Percentiles rank a stretch among this genome's conserved stretches.
Evolutionary conservation across 1,140 invertebrate genomes (phyloP).

Genomic region (Sipha flava): DNA sequence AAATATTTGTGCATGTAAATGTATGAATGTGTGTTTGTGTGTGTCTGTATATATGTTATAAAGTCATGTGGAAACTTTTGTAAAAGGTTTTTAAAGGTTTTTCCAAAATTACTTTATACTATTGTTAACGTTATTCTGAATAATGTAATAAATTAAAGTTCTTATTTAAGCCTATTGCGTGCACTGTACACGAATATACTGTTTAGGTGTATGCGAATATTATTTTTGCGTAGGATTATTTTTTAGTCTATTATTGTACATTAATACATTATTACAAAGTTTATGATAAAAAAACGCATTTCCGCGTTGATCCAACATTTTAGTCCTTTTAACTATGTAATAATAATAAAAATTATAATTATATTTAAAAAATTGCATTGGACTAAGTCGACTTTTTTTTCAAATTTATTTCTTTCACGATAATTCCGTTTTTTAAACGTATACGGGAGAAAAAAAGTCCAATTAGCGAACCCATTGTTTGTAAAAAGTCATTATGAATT

Average conservation of each 20-base stretch:
- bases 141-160: not conserved
- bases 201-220: not conserved
- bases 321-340: not conserved
- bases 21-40: too few species aligned
- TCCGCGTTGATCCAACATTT: not conserved
- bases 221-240: not conserved
- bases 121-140: not conserved
- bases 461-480: not conserved
- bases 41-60: too few species aligned
- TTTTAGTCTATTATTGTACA: not conserved
- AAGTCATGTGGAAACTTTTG: not conserved
- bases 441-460: not conserved
- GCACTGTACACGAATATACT: too few species aligned
- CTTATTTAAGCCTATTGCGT: not conserved
- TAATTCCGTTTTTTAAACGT: not conserved
- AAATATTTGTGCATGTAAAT: too few species aligned
- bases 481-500: not conserved
- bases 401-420: not conserved
- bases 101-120: not conserved
- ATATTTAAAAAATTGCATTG: not conserved
- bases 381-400: not conserved
- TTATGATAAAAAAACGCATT: not conserved
- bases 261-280: not conserved
- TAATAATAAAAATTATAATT: too few species aligned
- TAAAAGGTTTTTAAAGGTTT: not conserved